Conservation (phyloP, 2,113 vertebrate genomes). For the Caloenas nicobarica region DNA sequence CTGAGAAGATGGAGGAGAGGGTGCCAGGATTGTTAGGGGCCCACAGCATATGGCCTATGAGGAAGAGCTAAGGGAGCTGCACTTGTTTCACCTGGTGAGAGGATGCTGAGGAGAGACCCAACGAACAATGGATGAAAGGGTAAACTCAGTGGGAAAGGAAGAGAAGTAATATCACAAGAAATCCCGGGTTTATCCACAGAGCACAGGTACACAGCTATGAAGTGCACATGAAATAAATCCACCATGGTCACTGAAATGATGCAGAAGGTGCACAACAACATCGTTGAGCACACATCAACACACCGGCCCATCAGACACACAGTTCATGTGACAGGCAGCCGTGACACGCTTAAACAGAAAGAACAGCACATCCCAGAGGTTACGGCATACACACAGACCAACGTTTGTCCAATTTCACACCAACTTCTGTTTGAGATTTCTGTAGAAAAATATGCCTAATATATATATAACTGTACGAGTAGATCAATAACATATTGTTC, state of each 20-base stretch:
- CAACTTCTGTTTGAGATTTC: background rate
- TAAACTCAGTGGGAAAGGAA: background rate
- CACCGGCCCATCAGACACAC: background rate
- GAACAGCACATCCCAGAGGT: background rate
- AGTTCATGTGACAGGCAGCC: background rate
- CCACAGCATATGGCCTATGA: background rate
- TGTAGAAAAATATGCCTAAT: background rate
- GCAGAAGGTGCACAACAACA: background rate
- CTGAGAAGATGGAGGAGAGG: background rate
- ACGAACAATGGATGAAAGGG: background rate
- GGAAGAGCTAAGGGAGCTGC: background rate
- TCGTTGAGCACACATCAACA: background rate
- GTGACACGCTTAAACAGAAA: background rate
- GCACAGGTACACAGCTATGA: background rate
- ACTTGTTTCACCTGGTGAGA: background rate
- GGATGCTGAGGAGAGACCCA: background rate
- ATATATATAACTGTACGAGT: background rate
- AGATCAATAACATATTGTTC: background rate
- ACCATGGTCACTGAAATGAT: accelerated
- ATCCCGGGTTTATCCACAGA: background rate
- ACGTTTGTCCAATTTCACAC: background rate
- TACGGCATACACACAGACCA: background rate
- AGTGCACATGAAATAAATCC: background rate
- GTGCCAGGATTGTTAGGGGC: background rate
- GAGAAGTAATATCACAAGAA: background rate